A percentile compares a stretch with the other conserved stretches of the same genome.
These are phyloP conservation scores for Gisinianus flammeolus DNA, from an alignment of 2,888 invertebrate species.

Conservation along the genomic window DNA sequence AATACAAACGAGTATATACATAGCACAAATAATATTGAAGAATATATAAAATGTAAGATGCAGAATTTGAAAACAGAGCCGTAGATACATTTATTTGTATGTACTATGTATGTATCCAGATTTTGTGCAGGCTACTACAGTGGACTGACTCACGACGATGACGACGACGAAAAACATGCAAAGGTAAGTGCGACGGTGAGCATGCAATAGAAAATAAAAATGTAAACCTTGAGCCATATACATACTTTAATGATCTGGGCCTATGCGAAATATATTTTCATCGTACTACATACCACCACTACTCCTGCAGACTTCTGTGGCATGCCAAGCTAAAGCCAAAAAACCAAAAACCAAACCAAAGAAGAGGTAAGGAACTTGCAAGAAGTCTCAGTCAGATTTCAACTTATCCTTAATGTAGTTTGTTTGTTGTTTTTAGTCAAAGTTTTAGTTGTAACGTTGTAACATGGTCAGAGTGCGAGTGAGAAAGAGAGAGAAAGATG, in stretches of 20 bases:
- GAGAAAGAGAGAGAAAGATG: constrained; percentile 12
- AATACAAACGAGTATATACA: no score
- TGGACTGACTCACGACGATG: neutral
- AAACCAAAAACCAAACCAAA: constrained; percentile 1
- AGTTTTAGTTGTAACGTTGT: neutral
- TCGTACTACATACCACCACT: neutral
- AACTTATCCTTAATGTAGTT: constrained; percentile 5
- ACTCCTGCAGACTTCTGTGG: neutral
- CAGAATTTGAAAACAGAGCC: no score
- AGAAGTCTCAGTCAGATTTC: no score
- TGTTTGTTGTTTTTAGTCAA: neutral
- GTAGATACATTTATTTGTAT: no score
- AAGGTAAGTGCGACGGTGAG: constrained; percentile 28
- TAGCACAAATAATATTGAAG: no score
- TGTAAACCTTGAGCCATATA: constrained; percentile 42
- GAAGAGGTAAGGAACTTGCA: no score
- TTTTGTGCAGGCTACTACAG: neutral
- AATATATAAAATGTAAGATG: no score
- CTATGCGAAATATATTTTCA: neutral
- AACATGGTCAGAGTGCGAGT: neutral
- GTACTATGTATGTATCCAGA: no score
- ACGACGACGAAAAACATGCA: neutral
- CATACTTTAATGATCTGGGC: constrained; percentile 21
- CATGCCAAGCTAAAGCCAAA: neutral
- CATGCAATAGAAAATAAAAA: constrained; percentile 41